A percentile compares a stretch with the other conserved stretches of the same genome.
phyloP scores from a whole-genome alignment of 2,797 vertebrate species.

The Cirrhinus molitorella region DNA sequence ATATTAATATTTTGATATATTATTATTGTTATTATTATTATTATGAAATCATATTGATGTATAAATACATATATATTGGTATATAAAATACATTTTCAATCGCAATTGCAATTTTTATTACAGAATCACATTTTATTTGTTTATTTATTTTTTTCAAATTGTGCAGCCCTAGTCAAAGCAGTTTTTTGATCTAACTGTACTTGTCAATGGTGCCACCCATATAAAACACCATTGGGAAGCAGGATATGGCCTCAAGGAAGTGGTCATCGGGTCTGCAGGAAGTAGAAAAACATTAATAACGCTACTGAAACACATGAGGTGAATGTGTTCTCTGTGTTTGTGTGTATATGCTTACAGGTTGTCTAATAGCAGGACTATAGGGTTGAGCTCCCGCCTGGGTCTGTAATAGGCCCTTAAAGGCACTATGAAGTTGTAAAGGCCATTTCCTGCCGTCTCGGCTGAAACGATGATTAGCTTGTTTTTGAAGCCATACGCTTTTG shows the following conservation, averaged over 20 bases:
- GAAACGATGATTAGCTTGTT: slow-evolving; percentile 89
- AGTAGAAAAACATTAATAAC: slow-evolving; percentile 51
- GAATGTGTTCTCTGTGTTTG: slow-evolving; percentile 58
- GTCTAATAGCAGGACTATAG: slow-evolving; percentile 86
- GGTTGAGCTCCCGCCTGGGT: slow-evolving; percentile 83
- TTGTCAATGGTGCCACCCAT: slow-evolving; percentile 97
- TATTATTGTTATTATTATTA: too few species aligned
- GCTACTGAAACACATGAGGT: slow-evolving; percentile 19
- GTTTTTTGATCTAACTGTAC: slow-evolving; percentile 74
- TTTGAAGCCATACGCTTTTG: slow-evolving; percentile 89
- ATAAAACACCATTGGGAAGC: slow-evolving; percentile 98
- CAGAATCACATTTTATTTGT: too few species aligned
- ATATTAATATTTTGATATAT: too few species aligned
- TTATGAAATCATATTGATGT: too few species aligned
- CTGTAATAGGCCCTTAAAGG: slow-evolving; percentile 83
- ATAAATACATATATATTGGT: too few species aligned
- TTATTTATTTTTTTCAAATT: too few species aligned
- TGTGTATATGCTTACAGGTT: slow-evolving; percentile 79
- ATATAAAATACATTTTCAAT: too few species aligned
- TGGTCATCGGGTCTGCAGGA: slow-evolving; percentile 91
- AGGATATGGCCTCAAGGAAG: slow-evolving; percentile 97
- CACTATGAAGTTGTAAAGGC: slow-evolving; percentile 88
- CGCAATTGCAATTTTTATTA: too few species aligned
- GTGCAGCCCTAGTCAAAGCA: neutral
- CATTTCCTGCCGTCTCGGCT: slow-evolving; percentile 85